phyloP scores from a whole-genome alignment of 1,140 invertebrate species.

The Leptopilina clavipes region DNA sequence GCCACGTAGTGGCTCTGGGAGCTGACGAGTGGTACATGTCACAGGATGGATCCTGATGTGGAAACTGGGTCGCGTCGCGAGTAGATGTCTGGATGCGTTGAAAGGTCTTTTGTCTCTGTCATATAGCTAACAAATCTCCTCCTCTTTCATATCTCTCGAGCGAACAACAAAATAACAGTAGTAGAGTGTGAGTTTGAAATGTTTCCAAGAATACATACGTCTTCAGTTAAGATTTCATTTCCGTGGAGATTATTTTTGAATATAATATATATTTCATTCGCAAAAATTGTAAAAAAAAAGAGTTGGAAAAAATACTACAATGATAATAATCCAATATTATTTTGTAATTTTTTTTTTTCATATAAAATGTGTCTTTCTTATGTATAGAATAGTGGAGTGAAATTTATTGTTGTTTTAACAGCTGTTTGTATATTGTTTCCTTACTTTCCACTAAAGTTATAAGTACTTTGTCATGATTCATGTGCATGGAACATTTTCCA shows the following conservation, averaged over 20 bases:
- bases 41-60: constrained; percentile 38
- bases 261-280: too few relatives aligned
- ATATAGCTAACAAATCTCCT: constrained; percentile 51
- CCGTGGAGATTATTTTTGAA: too few relatives aligned
- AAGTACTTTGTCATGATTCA: constrained; percentile 1
- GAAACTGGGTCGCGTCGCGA: constrained; percentile 41
- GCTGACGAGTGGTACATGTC: constrained; percentile 39
- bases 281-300: too few relatives aligned
- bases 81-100: constrained; percentile 46
- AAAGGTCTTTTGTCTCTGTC: constrained; percentile 52
- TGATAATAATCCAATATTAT: too few relatives aligned
- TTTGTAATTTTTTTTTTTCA: too few relatives aligned
- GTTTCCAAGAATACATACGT: neutral
- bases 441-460: neutral
- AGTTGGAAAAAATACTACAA: too few relatives aligned
- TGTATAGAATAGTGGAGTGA: neutral
- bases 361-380: too few relatives aligned
- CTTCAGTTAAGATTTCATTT: constrained; percentile 25
- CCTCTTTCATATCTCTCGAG: constrained; percentile 46
- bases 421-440: neutral
- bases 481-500: neutral
- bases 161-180: constrained; percentile 47
- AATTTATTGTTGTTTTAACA: constrained; percentile 17
- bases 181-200: constrained; percentile 14
- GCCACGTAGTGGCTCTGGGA: constrained; percentile 37